Evolutionary conservation across 2,888 invertebrate species (phyloP).

Genomic region (Orgyia antiqua): DNA sequence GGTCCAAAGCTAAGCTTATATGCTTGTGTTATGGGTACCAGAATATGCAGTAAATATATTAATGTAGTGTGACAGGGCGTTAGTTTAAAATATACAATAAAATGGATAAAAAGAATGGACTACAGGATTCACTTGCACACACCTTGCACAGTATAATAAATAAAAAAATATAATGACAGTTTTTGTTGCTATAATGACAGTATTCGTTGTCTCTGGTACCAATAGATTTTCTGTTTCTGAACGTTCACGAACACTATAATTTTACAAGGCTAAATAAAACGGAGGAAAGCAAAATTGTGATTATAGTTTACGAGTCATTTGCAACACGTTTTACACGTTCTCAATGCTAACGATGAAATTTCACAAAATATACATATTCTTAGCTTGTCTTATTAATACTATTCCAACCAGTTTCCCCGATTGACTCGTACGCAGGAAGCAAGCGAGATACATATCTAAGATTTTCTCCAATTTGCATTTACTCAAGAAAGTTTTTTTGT

Average conservation of each 20-base stretch:
- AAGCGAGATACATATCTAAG: conserved; percentile 8
- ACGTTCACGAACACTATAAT: not conserved
- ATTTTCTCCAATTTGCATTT: conserved; percentile 12
- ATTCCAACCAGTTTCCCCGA: conserved; percentile 5
- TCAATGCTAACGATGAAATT: conserved; percentile 2
- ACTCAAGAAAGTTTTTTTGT: conserved; percentile 4
- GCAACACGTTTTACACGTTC: conserved; percentile 2
- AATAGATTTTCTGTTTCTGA: not conserved
- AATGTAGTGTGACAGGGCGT: too few relatives aligned
- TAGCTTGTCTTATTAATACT: conserved; percentile 1
- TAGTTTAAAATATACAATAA: too few relatives aligned
- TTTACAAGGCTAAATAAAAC: not conserved
- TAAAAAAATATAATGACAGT: too few relatives aligned
- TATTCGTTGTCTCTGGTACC: too few relatives aligned
- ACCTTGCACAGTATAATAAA: too few relatives aligned
- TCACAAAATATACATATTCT: conserved; percentile 1
- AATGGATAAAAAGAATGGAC: too few relatives aligned
- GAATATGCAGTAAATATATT: too few relatives aligned
- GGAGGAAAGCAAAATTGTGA: not conserved
- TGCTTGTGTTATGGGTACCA: too few relatives aligned
- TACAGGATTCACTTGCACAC: too few relatives aligned
- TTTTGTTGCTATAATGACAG: too few relatives aligned
- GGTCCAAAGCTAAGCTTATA: too few relatives aligned
- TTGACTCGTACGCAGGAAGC: conserved; percentile 8
- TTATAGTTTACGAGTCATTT: not conserved